Evolutionary conservation across 2,113 vertebrate genomes (phyloP).

Genomic region (Thymallus thymallus): DNA sequence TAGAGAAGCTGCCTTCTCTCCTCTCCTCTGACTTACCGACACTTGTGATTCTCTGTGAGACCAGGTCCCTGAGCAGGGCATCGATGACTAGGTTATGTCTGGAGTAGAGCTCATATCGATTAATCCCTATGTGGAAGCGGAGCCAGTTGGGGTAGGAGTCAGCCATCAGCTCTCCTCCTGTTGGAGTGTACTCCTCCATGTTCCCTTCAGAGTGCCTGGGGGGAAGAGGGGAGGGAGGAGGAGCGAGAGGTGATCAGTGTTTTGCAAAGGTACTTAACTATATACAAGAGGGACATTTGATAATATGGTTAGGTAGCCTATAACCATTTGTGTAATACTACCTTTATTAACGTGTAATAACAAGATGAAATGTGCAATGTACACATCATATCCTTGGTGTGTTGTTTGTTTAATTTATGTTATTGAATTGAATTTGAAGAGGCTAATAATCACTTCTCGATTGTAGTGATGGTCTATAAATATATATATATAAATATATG

Average conservation of each 20-base stretch:
- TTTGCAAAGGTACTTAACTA: background rate
- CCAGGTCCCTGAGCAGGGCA: slow-evolving; percentile 87
- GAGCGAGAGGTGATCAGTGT: slow-evolving; percentile 1
- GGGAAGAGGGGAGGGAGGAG: background rate
- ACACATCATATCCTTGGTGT: background rate
- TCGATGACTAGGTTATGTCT: slow-evolving; percentile 88
- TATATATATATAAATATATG: slow-evolving; percentile 37
- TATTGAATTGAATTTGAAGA: background rate
- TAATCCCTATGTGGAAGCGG: slow-evolving; percentile 97
- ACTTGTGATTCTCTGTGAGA: slow-evolving; percentile 90
- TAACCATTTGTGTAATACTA: background rate
- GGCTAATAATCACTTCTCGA: background rate
- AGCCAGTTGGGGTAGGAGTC: slow-evolving; percentile 98
- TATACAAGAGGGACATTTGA: background rate
- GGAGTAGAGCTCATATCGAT: slow-evolving; percentile 94
- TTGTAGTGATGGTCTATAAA: background rate
- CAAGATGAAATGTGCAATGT: background rate
- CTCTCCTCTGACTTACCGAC: slow-evolving; percentile 83
- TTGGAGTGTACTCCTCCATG: slow-evolving; percentile 80
- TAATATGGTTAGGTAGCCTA: background rate
- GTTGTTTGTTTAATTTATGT: background rate
- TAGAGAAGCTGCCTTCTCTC: slow-evolving; percentile 14
- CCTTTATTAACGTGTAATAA: background rate
- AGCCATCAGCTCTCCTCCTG: slow-evolving; percentile 81
- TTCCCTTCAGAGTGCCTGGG: slow-evolving; percentile 83